Evolutionary conservation across 2,797 vertebrate species (phyloP), one percentile per base, ranked within the genome.

Genomic region (Onychomys torridus): DNA sequence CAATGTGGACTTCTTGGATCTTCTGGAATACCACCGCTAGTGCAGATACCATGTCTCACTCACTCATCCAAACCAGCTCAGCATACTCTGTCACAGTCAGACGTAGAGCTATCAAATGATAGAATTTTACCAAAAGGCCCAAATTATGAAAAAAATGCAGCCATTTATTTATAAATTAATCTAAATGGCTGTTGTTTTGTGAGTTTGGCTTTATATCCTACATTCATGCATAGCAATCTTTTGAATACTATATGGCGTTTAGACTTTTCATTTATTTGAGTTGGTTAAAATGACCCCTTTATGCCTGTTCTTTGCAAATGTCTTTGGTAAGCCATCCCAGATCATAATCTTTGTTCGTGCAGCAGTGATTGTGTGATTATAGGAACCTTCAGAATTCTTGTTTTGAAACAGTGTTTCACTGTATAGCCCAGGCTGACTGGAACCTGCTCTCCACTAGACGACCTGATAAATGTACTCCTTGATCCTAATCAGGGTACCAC

Each of bases 121-220:
- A 95, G 12, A 81, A 82, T 85, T 92, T 77, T 67, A 79, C 73
- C 25, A 79, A 87, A 89, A 88, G 21, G 1, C 29, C 14, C 82
- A 43, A 92, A 97, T 90, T 94, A 77, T 79, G 91, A 23, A 90
- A 92, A 61, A 82, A 65, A 65, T 12, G 81, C 1, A 71, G 29
- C 61, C 77, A 82, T 67, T 86, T 91, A 69, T 89, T 93, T 93
- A 67, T 73, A 90, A 90, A 67, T 92, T 73, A 55, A 85, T 91
- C 8, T 43, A 81, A 82, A 21, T 90, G 11, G 29, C 77, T 67
- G 16, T 40, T 63, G 40, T 84, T 65, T 11, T 84, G 14, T 46
- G 8, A 32, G 49, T 78, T 86, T 81, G 85, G 49, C 91, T 94
- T 89, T 96, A 59, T 83, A 16, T 67, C 11, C 25, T 69, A 1